Percentiles rank a stretch among this genome's conserved stretches.
These are phyloP conservation scores for Cotesia glomerata DNA, from an alignment of 1,140 invertebrate genomes.

Conservation along the genomic window DNA sequence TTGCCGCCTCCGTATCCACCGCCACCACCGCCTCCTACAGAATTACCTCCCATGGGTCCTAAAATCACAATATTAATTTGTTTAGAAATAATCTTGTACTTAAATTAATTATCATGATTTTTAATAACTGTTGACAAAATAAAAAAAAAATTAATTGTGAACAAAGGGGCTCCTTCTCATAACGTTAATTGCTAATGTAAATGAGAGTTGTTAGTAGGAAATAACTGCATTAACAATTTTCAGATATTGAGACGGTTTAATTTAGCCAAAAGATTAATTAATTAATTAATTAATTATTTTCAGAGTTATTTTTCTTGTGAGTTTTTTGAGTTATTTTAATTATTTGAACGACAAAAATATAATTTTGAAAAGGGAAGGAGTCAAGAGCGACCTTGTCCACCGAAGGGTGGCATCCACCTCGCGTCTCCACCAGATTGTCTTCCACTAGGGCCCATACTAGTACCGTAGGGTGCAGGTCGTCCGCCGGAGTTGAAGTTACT, in stretches of 20 bases:
- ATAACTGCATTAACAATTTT: background rate
- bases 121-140: too few species aligned
- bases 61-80: slow-evolving; percentile 25
- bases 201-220: background rate
- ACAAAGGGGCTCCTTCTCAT: slow-evolving; percentile 39
- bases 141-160: slow-evolving; percentile 29
- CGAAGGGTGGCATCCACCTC: slow-evolving; percentile 47
- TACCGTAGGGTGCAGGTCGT: slow-evolving; percentile 71
- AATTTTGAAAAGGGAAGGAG: slow-evolving; percentile 34
- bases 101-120: too few species aligned
- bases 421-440: slow-evolving; percentile 48
- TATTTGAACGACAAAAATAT: too few species aligned
- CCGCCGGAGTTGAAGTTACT: slow-evolving; percentile 71
- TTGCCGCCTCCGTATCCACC: slow-evolving; percentile 63
- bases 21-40: slow-evolving; percentile 45
- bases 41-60: slow-evolving; percentile 54
- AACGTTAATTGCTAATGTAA: background rate
- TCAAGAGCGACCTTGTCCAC: slow-evolving; percentile 48
- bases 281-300: too few species aligned
- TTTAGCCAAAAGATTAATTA: too few species aligned
- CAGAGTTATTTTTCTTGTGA: too few species aligned
- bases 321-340: too few species aligned
- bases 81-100: background rate
- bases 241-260: background rate
- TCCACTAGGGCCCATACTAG: slow-evolving; percentile 51